Evolutionary conservation across 2,888 invertebrate species (phyloP).

Genomic region (Catotricha subobsoleta): DNA sequence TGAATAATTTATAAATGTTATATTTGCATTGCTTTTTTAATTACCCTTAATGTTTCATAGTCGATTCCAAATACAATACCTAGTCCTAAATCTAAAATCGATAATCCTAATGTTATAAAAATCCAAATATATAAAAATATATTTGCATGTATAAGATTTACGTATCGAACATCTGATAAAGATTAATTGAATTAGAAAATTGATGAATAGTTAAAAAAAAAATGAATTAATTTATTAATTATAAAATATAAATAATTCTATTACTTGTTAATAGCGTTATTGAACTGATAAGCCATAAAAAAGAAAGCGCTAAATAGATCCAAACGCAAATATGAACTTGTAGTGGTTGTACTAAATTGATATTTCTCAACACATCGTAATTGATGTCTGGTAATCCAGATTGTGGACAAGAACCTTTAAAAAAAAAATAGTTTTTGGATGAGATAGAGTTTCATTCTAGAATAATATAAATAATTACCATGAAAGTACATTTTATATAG

Average conservation of each 20-base stretch:
- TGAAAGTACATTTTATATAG: constrained; percentile 26
- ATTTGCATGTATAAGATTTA: constrained; percentile 15
- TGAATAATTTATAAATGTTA: neutral
- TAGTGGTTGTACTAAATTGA: constrained; percentile 18
- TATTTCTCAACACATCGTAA: constrained; percentile 12
- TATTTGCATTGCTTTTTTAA: neutral
- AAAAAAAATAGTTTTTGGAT: neutral
- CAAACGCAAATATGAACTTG: constrained; percentile 23
- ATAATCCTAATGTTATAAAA: constrained; percentile 18
- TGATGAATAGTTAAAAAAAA: neutral
- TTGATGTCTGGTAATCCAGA: constrained; percentile 15
- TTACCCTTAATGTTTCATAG: constrained; percentile 18
- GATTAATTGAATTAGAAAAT: neutral
- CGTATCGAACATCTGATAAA: constrained; percentile 19
- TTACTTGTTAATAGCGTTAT: constrained; percentile 21
- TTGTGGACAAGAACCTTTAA: constrained; percentile 13
- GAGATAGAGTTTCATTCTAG: neutral
- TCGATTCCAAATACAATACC: constrained; percentile 28
- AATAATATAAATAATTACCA: constrained; percentile 11
- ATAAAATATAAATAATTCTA: constrained; percentile 8
- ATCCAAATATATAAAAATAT: constrained; percentile 22
- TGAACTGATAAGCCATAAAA: constrained; percentile 23
- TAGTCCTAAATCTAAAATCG: constrained; percentile 22
- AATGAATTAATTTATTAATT: neutral
- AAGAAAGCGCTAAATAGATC: constrained; percentile 22